Evolutionary conservation across 2,113 vertebrate genomes (phyloP).

Genomic region (Eptesicus fuscus): DNA sequence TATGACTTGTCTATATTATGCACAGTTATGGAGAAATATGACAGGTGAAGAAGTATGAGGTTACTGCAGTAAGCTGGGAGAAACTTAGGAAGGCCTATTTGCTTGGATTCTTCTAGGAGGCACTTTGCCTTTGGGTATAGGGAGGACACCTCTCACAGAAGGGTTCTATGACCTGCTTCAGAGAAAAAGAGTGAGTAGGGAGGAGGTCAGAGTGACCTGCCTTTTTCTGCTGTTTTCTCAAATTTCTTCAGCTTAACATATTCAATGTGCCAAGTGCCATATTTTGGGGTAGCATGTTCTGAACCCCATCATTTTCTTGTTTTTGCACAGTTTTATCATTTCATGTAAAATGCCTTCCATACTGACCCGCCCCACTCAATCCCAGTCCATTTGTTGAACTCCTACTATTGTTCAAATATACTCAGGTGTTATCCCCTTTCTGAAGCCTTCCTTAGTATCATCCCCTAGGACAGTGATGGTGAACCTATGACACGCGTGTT

Average conservation of each 20-base stretch:
- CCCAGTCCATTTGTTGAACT: neutral
- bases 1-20: neutral
- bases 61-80: neutral
- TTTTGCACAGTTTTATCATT: slow-evolving; percentile 1
- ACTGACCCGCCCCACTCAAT: neutral
- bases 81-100: neutral
- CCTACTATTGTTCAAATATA: neutral
- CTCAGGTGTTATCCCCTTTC: neutral
- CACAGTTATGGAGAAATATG: neutral
- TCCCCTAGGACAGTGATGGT: neutral
- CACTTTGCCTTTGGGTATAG: neutral
- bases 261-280: neutral
- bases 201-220: neutral
- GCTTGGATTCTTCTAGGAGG: neutral
- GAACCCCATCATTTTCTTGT: neutral
- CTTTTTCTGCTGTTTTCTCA: neutral
- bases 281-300: neutral
- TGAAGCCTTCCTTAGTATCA: neutral
- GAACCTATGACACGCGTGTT: no score
- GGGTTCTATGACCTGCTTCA: neutral
- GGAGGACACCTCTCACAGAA: neutral
- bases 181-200: neutral
- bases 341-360: neutral
- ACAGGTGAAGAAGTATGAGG: neutral
- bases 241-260: neutral